Evolutionary conservation across 2,888 invertebrate genomes (phyloP).

Genomic region (Alentia gelatinosa): DNA sequence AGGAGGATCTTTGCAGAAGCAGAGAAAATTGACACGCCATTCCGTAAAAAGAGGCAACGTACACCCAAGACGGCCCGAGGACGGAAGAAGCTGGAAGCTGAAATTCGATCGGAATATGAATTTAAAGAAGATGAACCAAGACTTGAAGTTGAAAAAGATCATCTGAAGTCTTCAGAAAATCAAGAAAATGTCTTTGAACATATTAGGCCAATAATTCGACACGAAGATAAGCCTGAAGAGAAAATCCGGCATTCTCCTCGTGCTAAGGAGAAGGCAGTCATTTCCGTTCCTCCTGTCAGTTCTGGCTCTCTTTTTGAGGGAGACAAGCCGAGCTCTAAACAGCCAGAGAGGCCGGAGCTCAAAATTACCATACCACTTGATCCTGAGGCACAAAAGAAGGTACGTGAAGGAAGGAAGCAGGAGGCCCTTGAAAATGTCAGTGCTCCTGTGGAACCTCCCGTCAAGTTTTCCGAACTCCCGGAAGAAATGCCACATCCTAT

Average conservation of each 20-base stretch:
- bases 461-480: background rate
- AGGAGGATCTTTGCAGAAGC: slow-evolving; percentile 12
- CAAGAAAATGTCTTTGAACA: slow-evolving; percentile 28
- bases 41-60: background rate
- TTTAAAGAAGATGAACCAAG: background rate
- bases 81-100: slow-evolving; percentile 10
- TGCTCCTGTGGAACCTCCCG: background rate
- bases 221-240: slow-evolving; percentile 27
- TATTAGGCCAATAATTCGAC: background rate
- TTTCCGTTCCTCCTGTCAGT: background rate
- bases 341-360: slow-evolving; percentile 15
- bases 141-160: background rate
- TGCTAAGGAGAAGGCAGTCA: background rate
- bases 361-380: slow-evolving; percentile 43
- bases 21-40: background rate
- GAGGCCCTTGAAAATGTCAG: slow-evolving; percentile 30
- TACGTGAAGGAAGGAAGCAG: slow-evolving; percentile 46
- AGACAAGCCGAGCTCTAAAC: background rate
- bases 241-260: slow-evolving; percentile 28
- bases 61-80: slow-evolving; percentile 1
- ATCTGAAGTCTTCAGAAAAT: background rate
- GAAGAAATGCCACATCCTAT: background rate
- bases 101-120: background rate
- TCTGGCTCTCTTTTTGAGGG: background rate
- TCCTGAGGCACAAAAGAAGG: slow-evolving; percentile 33